phyloP scores from a whole-genome alignment of 2,888 invertebrate species.

The Drosophila affinis region DNA sequence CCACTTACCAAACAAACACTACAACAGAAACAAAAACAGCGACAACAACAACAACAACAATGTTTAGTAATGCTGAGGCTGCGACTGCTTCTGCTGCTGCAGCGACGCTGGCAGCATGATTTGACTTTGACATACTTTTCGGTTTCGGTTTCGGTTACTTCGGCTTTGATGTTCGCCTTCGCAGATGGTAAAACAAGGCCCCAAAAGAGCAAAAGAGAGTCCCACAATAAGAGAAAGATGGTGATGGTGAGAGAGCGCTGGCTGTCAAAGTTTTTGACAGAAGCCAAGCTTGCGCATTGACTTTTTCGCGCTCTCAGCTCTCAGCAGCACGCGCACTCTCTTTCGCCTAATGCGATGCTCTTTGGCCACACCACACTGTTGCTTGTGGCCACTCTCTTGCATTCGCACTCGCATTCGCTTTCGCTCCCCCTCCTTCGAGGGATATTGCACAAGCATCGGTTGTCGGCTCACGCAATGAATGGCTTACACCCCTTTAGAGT shows the following conservation, averaged over 20 bases:
- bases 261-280: constrained; percentile 56
- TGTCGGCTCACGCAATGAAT: constrained; percentile 63
- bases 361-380: not conserved
- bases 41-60: constrained; percentile 56
- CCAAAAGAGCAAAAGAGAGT: constrained; percentile 14
- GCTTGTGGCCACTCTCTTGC: constrained; percentile 1
- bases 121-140: constrained; percentile 83
- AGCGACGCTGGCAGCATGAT: constrained; percentile 50
- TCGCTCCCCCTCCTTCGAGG: not conserved
- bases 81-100: constrained; percentile 18
- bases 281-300: constrained; percentile 60
- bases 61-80: constrained; percentile 63
- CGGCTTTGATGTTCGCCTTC: constrained; percentile 50
- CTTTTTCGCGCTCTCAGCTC: not conserved
- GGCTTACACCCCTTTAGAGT: constrained; percentile 19
- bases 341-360: not conserved
- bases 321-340: constrained; percentile 20
- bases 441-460: constrained; percentile 64
- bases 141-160: constrained; percentile 25
- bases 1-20: constrained; percentile 77
- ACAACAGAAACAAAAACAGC: constrained; percentile 47
- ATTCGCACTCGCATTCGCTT: not conserved
- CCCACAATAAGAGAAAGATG: constrained; percentile 1
- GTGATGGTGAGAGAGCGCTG: not conserved
- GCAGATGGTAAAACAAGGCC: constrained; percentile 40